Evolutionary conservation across 2,797 vertebrate species (phyloP).

Genomic region (Chloroceryle amazona): DNA sequence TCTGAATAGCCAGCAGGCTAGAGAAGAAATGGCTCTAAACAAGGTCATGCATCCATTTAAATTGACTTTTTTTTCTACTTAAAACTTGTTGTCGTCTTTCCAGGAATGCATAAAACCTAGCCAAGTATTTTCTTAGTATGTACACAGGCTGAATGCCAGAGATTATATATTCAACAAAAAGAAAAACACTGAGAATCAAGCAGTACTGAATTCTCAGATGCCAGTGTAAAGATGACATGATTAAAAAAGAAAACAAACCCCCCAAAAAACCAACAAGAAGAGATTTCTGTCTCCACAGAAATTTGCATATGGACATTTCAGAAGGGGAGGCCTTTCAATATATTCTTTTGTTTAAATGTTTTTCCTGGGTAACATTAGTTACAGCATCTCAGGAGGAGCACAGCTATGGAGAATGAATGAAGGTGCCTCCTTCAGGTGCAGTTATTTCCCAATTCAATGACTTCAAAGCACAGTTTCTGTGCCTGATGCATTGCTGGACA

Average conservation of each 20-base stretch:
- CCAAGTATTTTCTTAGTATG: conserved; percentile 43
- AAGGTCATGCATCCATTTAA: background rate
- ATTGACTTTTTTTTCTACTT: conserved; percentile 24
- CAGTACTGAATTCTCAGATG: background rate
- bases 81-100: conserved; percentile 38
- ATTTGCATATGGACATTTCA: background rate
- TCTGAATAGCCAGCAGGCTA: background rate
- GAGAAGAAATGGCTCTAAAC: background rate
- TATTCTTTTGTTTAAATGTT: background rate
- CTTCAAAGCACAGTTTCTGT: background rate
- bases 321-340: background rate
- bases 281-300: background rate
- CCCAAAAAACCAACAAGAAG: background rate
- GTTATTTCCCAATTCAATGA: background rate
- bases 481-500: background rate
- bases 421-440: background rate
- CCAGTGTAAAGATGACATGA: background rate
- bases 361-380: background rate
- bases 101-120: conserved; percentile 6
- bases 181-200: background rate
- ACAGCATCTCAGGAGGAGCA: background rate
- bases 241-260: background rate
- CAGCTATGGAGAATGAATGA: background rate
- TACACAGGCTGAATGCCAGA: background rate
- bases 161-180: background rate